Base-by-base conservation (phyloP, 2,888 invertebrate genomes). In the Caradrina kadenii region DNA sequence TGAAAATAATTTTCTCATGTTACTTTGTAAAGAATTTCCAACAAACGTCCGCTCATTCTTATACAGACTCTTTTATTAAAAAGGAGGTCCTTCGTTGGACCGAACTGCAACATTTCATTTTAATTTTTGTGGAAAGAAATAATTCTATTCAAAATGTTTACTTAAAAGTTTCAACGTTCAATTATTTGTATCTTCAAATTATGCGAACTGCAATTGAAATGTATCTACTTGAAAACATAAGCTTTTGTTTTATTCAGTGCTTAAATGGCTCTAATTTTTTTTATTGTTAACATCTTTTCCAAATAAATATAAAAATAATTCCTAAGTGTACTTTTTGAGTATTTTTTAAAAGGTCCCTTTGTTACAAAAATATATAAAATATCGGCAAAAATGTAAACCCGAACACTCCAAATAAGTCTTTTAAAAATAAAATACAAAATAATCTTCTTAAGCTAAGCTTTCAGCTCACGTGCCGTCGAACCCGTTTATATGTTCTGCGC, bases 401-500 rank as follows among this genome's bases (percentile, higher is more conserved):
- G 21, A 19, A 31, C n/a, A 17, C 35, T 1, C 8, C 2, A 62
- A 42, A 22, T 6, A 42, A 63, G 6, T 8, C 1, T 7, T 19
- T 11, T n/a, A 53, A 54, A n/a, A 42, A 56, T 13, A 67, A 52
- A 53, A 53, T 22, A 50, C 48, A 72, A 45, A 65, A 60, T 53
- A 52, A 74, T 31, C 53, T 52, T 79, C 62, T 76, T 65, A 69
- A 63, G 39, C 63, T 74, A 26, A 56, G 76, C 63, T 82, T 76
- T 73, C 86, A 26, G 67, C 69, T 81, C 87, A 85, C 87, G 87
- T 84, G 49, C 60, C 80, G 67, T 62, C 82, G 76, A 77, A 60
- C 70, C 71, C 85, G 79, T 87, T 89, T 85, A 87, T 85, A 76
- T 70, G 79, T 83, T 80, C 78, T 42, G 74, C 54, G 70, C 73